Conservation (phyloP, 2,113 vertebrate genomes). For the Mormyrus iriodes region DNA sequence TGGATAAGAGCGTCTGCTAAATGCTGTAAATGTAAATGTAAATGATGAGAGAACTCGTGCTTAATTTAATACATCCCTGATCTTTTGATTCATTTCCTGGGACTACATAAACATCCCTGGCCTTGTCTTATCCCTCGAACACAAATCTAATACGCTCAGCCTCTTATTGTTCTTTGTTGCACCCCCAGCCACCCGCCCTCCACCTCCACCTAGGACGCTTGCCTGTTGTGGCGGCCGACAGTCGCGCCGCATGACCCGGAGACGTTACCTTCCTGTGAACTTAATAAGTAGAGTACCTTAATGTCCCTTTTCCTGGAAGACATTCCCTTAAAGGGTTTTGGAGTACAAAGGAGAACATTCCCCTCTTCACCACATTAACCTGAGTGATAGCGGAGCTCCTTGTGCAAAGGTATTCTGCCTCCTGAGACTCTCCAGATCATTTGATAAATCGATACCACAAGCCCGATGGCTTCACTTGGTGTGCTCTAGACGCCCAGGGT, state of each 20-base stretch:
- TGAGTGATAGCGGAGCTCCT: neutral
- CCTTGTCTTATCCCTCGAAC: neutral
- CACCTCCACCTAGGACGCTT: neutral
- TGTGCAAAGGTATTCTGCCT: neutral
- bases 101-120: neutral
- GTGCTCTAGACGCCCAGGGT: constrained; percentile 47
- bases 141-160: neutral
- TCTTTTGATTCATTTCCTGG: neutral
- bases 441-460: constrained; percentile 58
- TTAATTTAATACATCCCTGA: neutral
- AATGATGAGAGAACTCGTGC: neutral
- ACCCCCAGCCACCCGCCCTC: neutral
- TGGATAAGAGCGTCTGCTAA: too few species aligned
- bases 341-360: constrained; percentile 45
- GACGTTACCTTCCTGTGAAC: constrained; percentile 26
- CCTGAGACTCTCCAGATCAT: constrained; percentile 53
- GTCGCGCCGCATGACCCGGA: constrained; percentile 15
- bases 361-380: constrained; percentile 1
- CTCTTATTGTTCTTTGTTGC: neutral
- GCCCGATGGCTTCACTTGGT: constrained; percentile 63
- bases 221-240: constrained; percentile 29
- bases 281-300: constrained; percentile 27
- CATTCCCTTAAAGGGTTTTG: constrained; percentile 48
- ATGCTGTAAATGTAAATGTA: too few species aligned
- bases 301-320: constrained; percentile 54